Evolutionary conservation across 2,797 vertebrate species (phyloP).

Genomic region (Chrysocyon brachyurus): DNA sequence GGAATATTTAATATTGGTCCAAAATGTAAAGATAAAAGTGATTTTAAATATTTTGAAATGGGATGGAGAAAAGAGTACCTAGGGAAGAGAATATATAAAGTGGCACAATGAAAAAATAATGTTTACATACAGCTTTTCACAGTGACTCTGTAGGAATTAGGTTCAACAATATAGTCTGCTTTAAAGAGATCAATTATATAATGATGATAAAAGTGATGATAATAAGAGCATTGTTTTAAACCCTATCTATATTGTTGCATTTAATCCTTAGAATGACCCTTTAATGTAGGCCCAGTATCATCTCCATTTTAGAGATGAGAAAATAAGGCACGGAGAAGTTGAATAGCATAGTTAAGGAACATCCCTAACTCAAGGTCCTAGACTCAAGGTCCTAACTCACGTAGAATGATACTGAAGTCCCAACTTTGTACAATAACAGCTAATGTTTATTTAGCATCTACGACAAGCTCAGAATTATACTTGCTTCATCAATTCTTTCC

Average conservation of each 20-base stretch:
- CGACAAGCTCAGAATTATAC: neutral
- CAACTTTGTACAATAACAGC: neutral
- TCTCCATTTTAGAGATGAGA: neutral
- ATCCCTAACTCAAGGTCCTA: too few relatives aligned
- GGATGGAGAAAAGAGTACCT: neutral
- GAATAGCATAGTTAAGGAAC: neutral
- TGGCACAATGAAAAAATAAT: neutral
- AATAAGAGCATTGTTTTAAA: neutral
- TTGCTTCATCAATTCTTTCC: neutral
- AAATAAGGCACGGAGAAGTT: neutral
- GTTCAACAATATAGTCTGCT: neutral
- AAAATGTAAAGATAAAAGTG: constrained; percentile 40
- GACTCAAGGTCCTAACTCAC: neutral
- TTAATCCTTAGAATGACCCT: neutral
- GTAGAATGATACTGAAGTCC: neutral
- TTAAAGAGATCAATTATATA: neutral
- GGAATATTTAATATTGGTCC: neutral
- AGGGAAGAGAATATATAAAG: neutral
- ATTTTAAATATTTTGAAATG: neutral
- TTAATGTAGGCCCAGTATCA: constrained; percentile 32
- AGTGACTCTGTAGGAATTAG: neutral
- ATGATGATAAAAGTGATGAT: neutral
- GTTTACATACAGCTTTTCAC: neutral
- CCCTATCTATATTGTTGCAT: neutral
- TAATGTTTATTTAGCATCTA: neutral